A percentile compares a stretch with the other conserved stretches of the same genome.
These are phyloP conservation scores for Scaptomyza caliginosa DNA, from an alignment of 2,888 invertebrate species.

Conservation along the genomic window DNA sequence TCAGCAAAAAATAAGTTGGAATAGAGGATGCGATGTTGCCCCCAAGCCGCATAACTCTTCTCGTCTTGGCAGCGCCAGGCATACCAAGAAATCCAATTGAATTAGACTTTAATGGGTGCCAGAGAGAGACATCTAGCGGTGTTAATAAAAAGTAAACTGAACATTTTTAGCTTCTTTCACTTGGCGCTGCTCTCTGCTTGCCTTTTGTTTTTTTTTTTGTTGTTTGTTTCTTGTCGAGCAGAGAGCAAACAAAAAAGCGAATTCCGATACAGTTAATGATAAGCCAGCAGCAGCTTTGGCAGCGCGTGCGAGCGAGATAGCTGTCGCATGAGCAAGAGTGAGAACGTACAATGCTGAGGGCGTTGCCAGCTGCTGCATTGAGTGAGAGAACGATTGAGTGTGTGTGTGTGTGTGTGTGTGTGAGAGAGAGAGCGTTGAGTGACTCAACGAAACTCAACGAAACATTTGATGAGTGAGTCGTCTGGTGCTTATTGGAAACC, in stretches of 20 bases:
- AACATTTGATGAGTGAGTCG: conserved; percentile 37
- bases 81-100: conserved; percentile 68
- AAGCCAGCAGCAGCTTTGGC: conserved; percentile 40
- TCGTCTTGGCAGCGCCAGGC: conserved; percentile 25
- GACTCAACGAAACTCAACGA: conserved; percentile 56
- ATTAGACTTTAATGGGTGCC: conserved; percentile 72
- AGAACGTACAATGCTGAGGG: conserved; percentile 30
- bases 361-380: conserved; percentile 41
- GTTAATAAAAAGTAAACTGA: conserved; percentile 71
- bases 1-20: conserved; percentile 20
- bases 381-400: conserved; percentile 30
- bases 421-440: conserved; percentile 16
- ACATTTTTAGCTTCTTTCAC: conserved; percentile 49
- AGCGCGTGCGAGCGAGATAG: conserved; percentile 27
- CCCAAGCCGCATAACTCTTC: conserved; percentile 34
- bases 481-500: conserved; percentile 39
- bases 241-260: conserved; percentile 49
- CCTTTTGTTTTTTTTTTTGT: not conserved
- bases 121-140: conserved; percentile 78
- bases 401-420: conserved; percentile 6
- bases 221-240: conserved; percentile 13
- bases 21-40: conserved; percentile 35
- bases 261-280: conserved; percentile 79
- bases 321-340: conserved; percentile 16
- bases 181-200: conserved; percentile 24